Percentiles rank a stretch among this genome's conserved stretches.
phyloP scores from a whole-genome alignment of 2,113 vertebrate species.

The Seriola quinqueradiata region DNA sequence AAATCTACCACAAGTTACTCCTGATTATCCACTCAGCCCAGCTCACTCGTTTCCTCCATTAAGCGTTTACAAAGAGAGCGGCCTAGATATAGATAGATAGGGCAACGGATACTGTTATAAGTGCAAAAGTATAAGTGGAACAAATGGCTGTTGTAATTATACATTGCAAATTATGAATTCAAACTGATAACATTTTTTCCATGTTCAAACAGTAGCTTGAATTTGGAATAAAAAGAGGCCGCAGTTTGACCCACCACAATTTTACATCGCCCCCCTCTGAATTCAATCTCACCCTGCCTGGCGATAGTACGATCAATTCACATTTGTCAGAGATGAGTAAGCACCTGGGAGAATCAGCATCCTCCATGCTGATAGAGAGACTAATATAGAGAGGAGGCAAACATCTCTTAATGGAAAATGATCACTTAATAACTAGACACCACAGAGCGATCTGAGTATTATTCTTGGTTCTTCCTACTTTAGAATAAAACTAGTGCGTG shows the following conservation, averaged over 20 bases:
- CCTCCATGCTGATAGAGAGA: constrained; percentile 51
- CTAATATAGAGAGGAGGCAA: constrained; percentile 58
- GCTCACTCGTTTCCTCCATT: neutral
- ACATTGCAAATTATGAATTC: neutral
- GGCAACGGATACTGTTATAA: neutral
- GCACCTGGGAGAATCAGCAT: constrained; percentile 27
- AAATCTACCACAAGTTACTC: neutral
- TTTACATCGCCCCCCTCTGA: constrained; percentile 21
- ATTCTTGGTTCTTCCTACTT: constrained; percentile 38
- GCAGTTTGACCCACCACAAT: neutral
- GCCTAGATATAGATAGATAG: neutral
- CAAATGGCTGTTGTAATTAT: neutral
- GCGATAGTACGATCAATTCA: constrained; percentile 61
- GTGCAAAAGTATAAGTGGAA: no score
- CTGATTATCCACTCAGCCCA: neutral
- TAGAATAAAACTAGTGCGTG: constrained; percentile 18
- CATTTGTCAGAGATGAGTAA: constrained; percentile 61
- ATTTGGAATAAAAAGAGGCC: neutral
- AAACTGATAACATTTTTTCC: neutral
- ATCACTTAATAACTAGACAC: constrained; percentile 50
- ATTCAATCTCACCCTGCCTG: constrained; percentile 23
- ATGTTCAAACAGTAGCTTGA: neutral
- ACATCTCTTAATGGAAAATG: constrained; percentile 55
- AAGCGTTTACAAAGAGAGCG: neutral
- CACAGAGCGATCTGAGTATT: constrained; percentile 47